Conservation (phyloP, 2,113 vertebrate genomes). For the Emydura subglobosa region DNA sequence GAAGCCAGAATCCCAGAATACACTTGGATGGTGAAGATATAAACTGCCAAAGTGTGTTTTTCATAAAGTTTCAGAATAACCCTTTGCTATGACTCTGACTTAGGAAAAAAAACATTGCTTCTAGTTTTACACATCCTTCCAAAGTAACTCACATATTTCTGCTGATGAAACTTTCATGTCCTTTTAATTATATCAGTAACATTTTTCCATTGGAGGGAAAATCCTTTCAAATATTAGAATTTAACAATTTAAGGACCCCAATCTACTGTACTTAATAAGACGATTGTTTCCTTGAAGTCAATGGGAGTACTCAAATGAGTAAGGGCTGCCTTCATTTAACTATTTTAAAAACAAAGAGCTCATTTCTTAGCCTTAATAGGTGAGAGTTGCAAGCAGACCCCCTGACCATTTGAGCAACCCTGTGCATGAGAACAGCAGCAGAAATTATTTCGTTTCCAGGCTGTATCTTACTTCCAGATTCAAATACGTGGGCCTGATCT, state of each 20-base stretch:
- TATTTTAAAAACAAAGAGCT: conserved; percentile 54
- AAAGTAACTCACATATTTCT: conserved; percentile 63
- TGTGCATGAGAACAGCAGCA: conserved; percentile 31
- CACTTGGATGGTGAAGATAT: conserved; percentile 63
- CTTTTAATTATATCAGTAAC: conserved; percentile 60
- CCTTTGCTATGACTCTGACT: conserved; percentile 58
- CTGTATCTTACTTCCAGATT: conserved; percentile 34
- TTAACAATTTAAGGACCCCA: conserved; percentile 43
- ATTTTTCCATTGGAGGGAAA: conserved; percentile 45
- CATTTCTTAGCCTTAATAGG: conserved; percentile 54
- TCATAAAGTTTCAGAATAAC: conserved; percentile 80
- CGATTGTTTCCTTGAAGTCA: conserved; percentile 68
- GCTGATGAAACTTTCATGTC: conserved; percentile 68
- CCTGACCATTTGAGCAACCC: conserved; percentile 61
- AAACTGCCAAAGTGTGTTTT: conserved; percentile 75
- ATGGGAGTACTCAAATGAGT: conserved; percentile 36
- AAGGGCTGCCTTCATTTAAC: conserved; percentile 55
- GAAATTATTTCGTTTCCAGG: conserved; percentile 47
- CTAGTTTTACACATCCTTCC: conserved; percentile 70
- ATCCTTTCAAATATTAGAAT: conserved; percentile 51
- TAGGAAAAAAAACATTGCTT: conserved; percentile 60
- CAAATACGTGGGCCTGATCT: background rate
- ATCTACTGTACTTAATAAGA: conserved; percentile 42
- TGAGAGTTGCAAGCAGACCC: conserved; percentile 45
- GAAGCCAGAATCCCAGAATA: conserved; percentile 75